Base-by-base conservation (phyloP, 2,113 vertebrate genomes). In the Oenanthe oenanthe region DNA sequence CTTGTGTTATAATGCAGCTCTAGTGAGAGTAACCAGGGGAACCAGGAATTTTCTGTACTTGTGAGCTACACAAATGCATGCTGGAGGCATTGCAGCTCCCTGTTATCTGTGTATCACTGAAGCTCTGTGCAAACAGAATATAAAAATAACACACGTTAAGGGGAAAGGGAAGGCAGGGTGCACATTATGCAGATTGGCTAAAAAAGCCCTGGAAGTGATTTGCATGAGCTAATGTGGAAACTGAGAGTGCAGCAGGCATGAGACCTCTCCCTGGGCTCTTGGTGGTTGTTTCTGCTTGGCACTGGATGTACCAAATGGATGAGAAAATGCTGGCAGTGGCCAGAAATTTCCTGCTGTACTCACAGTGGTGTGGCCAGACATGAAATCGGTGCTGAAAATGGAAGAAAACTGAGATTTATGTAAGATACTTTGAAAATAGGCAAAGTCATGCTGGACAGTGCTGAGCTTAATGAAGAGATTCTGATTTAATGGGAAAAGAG, bases 41-140 rank as follows among this genome's bases (percentile, higher is more conserved):
- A 81, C 68, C 34, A 66, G 77, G 61, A 81, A 62, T 85, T 67
- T 80, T 91, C 84, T 95, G 63, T 70, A n/a, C 36, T 91, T 68
- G 8, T 25, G 62, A 89, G 73, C 56, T 32, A 6, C 42, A 36
- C 32, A 58, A 73, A 43, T 74, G 60, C 68, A 28, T 70, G 77
- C 73, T 92, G 77, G 68, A 92, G 85, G 85, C 81, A 62, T 71
- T 45, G 65, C 36, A 61, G 60, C 60, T 87, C 73, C 13, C 28
- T 91, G 60, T 84, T 87, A 83, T 53, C 85, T 77, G 56, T 77
- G 3, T 48, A 65, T 94, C 77, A 66, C 42, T 66, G 50, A 10
- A 70, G 68, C 32, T 43, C 76, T 77, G 19, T 87, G 85, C 77
- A 74, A 89, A 89, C 60, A 84, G 85, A 89, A 77, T 70, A 31